Evolutionary conservation across 35 echinoderm and acorn worm species (phyloP), one percentile per base, ranked within the genome.

Genomic region (Ophiothrix spiculata): DNA sequence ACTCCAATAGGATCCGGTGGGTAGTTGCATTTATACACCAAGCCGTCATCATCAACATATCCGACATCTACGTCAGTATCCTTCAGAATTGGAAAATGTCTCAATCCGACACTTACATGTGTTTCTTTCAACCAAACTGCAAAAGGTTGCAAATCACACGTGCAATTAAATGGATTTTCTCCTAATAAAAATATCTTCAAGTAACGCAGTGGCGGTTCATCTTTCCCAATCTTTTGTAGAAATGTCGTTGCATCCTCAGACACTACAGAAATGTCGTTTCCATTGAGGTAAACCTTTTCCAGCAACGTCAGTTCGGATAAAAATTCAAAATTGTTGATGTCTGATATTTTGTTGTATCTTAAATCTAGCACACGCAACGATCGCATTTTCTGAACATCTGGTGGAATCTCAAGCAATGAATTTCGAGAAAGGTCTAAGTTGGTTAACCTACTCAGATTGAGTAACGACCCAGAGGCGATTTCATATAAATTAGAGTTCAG

Each of bases 151-250:
- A 86, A 39, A 17, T 86, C 84, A 76, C 38, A 75, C 14, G 84
- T 86, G 32, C 84, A 86, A 40, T 74, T 86, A 34, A 76, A 86
- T 32, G 39, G 64, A 40, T 86, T 86, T 17, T 76, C 40, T 64
- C 37, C 37, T 74, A 86, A 33, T 13, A 32, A 76, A 35, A 86
- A 8, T 3, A 1, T 33, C 2, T 13, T 19, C 21, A 86, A 39
- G 25, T 56, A 31, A 40, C 36, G 1, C 10, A 45, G 23, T 29
- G 23, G 0, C n/a, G n/a, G n/a, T n/a, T n/a, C n/a, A n/a, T n/a
- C n/a, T n/a, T n/a, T n/a, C n/a, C n/a, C n/a, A n/a, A n/a, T n/a
- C n/a, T n/a, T n/a, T 25, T 33, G 41, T n/a, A 86, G 64, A 21
- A 14, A 29, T 1, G 35, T 56, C 1, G 69, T 17, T 28, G 54